phyloP scores from a whole-genome alignment of 2,113 vertebrate species.

The Menura novaehollandiae region DNA sequence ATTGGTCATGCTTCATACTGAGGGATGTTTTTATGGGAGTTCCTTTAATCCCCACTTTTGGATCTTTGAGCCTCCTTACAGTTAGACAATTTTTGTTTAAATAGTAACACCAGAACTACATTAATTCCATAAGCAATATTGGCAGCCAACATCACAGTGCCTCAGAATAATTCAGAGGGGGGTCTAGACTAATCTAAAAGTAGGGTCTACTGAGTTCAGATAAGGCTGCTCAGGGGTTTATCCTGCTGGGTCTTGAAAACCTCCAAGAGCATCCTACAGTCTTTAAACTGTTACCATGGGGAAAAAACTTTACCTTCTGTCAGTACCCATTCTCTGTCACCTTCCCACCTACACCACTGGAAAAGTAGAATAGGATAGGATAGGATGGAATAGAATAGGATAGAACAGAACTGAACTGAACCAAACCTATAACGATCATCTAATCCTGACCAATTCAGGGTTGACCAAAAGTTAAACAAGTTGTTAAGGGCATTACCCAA shows the following conservation, averaged over 20 bases:
- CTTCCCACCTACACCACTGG: rapidly evolving
- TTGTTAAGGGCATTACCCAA: background rate
- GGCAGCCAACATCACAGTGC: background rate
- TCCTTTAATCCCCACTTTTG: background rate
- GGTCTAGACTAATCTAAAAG: background rate
- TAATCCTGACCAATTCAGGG: background rate
- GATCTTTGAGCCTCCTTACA: background rate
- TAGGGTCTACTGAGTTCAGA: background rate
- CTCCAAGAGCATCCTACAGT: background rate
- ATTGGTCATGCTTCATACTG: background rate
- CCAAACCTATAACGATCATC: background rate
- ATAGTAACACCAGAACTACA: background rate
- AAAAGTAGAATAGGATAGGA: background rate
- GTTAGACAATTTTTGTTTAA: background rate
- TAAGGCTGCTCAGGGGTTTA: background rate
- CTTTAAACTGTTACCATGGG: background rate
- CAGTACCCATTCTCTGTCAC: background rate
- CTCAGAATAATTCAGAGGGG: background rate
- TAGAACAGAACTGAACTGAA: background rate
- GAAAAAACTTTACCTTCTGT: background rate
- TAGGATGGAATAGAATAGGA: background rate
- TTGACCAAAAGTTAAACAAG: background rate
- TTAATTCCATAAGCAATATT: background rate
- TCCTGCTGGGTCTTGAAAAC: background rate
- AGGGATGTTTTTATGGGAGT: background rate